Base-by-base conservation (phyloP, 2,888 invertebrate genomes). In the Ceraclea dissimilis region DNA sequence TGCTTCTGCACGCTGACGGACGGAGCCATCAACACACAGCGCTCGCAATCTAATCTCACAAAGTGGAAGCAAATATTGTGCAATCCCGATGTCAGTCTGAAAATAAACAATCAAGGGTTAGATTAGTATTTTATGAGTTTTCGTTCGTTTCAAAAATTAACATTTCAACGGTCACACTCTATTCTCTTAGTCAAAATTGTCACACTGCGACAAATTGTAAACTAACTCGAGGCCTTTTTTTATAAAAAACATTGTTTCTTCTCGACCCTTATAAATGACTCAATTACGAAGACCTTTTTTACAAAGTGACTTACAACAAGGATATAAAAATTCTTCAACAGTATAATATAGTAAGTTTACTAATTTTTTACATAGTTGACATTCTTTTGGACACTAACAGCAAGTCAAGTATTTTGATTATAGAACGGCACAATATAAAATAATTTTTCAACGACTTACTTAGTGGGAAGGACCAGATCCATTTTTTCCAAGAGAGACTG, bases 41-140 rank as follows among this genome's bases (percentile, higher is more conserved):
- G 84, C 11, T 81, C 79, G 0, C 77, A 73, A 68, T 91, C 88
- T 53, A 91, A 69, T 57, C 86, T 84, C 0, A 90, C 79, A 66
- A 86, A 90, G 69, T 90, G 86, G 66, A 88, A 85, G 56, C 91
- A 68, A 10, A 84, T 83, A 68, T 89, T 89, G 57, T 84, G 83
- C 51, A 80, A 79, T 1, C 89, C 89, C 1, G 83, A 76, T 17
- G 88, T 87, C 64, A 87, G 74, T 69, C 80, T 80, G 66, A 19
- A 57, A 26, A 26, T 26, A 26, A 4, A 26, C 53, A 43, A n/a
- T 59, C 4, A 26, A 26, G 26, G 4, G 26, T n/a, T n/a, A n/a
- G n/a, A n/a, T n/a, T n/a, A 26, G n/a, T n/a, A n/a, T 33, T 33
- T 33, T 33, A 11, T 11, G 33, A 11, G 33, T 33, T 33, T 33